Percentiles rank a stretch among this genome's conserved stretches.
These are phyloP conservation scores for Phylloscopus trochilus DNA, from an alignment of 2,113 vertebrate genomes.

Conservation along the genomic window DNA sequence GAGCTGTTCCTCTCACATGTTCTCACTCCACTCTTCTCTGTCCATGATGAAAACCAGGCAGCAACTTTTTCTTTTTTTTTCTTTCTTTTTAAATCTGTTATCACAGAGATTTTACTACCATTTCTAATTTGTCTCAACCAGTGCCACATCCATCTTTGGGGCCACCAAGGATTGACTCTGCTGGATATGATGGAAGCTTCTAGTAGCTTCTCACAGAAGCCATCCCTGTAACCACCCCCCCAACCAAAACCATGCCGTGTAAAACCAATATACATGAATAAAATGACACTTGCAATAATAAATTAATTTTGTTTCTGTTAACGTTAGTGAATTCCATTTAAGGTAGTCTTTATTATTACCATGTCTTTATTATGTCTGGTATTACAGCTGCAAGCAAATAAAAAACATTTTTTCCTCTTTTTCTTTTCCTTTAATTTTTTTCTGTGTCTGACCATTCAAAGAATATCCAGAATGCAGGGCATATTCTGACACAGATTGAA, in stretches of 20 bases:
- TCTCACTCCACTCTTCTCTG: not conserved
- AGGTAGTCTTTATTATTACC: not conserved
- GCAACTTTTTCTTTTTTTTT: not conserved
- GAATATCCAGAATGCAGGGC: not conserved
- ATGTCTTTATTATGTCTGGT: not conserved
- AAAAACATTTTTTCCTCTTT: not conserved
- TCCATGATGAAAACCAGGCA: not conserved
- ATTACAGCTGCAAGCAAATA: not conserved
- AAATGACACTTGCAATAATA: not conserved
- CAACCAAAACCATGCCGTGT: not conserved
- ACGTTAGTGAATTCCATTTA: not conserved
- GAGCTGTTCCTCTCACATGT: not conserved
- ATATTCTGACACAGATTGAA: not conserved
- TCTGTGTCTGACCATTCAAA: not conserved
- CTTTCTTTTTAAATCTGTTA: not conserved
- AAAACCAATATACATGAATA: not conserved
- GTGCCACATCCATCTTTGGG: fast-evolving
- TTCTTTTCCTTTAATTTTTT: not conserved
- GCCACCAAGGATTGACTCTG: not conserved
- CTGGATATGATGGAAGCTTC: not conserved
- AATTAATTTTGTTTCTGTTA: not conserved
- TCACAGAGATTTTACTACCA: not conserved
- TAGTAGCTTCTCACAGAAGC: not conserved
- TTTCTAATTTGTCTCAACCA: not conserved
- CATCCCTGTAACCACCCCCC: not conserved